Evolutionary conservation across 2,113 vertebrate genomes (phyloP).

Genomic region (Marcusenius ussheri): DNA sequence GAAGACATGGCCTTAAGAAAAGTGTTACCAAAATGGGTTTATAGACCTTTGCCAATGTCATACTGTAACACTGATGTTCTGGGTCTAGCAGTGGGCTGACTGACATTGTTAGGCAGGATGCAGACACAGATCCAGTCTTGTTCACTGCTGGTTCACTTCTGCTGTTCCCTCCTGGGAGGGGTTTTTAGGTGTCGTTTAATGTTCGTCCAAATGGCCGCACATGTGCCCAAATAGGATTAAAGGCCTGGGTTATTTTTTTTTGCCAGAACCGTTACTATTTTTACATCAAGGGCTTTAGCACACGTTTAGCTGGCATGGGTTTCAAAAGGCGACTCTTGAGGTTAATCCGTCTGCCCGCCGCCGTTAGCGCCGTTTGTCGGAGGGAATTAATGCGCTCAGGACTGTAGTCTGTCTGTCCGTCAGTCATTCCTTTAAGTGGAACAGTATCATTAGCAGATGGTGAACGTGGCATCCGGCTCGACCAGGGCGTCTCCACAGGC

Average conservation of each 20-base stretch:
- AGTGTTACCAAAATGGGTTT: background rate
- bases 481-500: background rate
- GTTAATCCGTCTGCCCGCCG: background rate
- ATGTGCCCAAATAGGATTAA: background rate
- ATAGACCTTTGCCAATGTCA: background rate
- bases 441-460: constrained; percentile 13
- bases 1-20: no score
- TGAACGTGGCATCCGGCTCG: background rate
- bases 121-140: background rate
- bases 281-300: background rate
- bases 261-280: background rate
- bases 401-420: background rate
- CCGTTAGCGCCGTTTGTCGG: background rate
- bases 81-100: background rate
- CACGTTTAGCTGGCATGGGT: background rate
- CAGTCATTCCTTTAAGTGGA: constrained; percentile 4
- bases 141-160: background rate
- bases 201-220: background rate
- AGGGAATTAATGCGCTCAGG: background rate
- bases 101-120: background rate
- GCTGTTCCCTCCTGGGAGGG: no score
- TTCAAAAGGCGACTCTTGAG: background rate
- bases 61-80: background rate
- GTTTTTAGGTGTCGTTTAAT: background rate
- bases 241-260: background rate